Percentiles rank a stretch among this genome's conserved stretches.
Evolutionary conservation across 2,113 vertebrate genomes (phyloP).

Genomic region (Nycticryphes semicollaris): DNA sequence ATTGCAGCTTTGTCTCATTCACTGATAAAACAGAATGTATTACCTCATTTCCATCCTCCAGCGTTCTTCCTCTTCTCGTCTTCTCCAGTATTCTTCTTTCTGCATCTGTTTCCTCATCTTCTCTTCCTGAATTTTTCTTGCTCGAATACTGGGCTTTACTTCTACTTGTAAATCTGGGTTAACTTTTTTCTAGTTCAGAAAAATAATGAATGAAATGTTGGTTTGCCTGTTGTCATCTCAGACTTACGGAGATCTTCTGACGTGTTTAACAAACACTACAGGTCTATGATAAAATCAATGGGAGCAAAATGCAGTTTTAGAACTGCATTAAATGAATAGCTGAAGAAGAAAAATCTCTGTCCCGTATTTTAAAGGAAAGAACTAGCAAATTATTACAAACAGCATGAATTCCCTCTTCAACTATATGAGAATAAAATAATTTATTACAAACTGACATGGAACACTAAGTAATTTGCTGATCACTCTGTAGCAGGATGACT

Average conservation of each 20-base stretch:
- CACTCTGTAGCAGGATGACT: neutral
- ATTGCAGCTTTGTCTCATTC: too few species aligned
- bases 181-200: constrained; percentile 90
- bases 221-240: neutral
- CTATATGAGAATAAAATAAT: neutral
- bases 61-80: constrained; percentile 94
- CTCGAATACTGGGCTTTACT: constrained; percentile 96
- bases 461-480: neutral
- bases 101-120: constrained; percentile 99
- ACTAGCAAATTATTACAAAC: neutral
- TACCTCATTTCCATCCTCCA: constrained; percentile 99
- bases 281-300: neutral
- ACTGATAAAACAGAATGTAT: neutral
- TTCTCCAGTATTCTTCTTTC: constrained; percentile 97
- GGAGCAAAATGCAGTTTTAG: neutral
- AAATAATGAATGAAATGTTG: neutral
- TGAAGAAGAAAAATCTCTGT: neutral
- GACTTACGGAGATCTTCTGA: neutral
- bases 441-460: neutral
- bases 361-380: neutral
- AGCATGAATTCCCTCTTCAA: neutral
- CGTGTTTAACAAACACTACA: neutral
- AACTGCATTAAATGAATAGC: neutral
- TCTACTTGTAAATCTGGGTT: constrained; percentile 98
- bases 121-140: constrained; percentile 96